These are phyloP conservation scores for Cryptoprocta ferox DNA, from an alignment of 2,797 vertebrate species.

Conservation along the genomic window DNA sequence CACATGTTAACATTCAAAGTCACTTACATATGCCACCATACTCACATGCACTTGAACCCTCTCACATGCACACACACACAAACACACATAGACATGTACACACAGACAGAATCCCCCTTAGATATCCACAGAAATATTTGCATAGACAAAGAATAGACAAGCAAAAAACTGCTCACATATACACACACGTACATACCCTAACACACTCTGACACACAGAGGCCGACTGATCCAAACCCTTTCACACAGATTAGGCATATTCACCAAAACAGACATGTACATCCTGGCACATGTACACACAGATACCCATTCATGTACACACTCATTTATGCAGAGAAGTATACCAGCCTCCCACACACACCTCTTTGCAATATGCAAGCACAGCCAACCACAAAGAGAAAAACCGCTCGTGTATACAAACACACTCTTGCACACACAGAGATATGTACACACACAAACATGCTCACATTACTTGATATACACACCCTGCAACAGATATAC, in stretches of 20 bases:
- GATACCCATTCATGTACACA: background rate
- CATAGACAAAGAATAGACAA: background rate
- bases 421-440: background rate
- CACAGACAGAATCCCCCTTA: background rate
- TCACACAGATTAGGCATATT: background rate
- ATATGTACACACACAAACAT: background rate
- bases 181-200: background rate
- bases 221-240: background rate
- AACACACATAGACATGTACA: background rate
- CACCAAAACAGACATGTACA: background rate
- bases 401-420: background rate
- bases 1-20: constrained; percentile 45
- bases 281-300: background rate
- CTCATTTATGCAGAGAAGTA: background rate
- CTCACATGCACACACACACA: background rate
- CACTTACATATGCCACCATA: constrained; percentile 7
- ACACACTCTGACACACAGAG: background rate
- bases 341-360: background rate
- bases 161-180: constrained; percentile 35
- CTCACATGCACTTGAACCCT: constrained; percentile 5
- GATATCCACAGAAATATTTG: constrained; percentile 19
- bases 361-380: background rate
- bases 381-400: constrained; percentile 52
- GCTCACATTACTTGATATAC: constrained; percentile 35
- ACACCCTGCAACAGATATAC: constrained; percentile 17